A percentile compares a stretch with the other conserved stretches of the same genome.
Conservation (phyloP, 2,113 vertebrate genomes). For the Desmodus rotundus region DNA sequence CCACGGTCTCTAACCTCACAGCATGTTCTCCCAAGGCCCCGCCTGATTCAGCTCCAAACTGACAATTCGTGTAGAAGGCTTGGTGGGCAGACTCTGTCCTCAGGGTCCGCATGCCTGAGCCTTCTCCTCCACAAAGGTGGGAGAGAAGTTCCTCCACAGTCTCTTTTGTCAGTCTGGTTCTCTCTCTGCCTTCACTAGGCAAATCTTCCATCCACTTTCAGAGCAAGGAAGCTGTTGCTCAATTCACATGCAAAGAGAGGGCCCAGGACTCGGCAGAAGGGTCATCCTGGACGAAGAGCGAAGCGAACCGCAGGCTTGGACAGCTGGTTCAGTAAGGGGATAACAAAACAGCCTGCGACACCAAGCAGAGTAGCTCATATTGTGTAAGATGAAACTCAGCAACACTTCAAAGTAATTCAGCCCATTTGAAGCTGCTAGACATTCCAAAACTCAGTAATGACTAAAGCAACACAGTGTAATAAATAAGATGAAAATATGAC, state of each 20-base stretch:
- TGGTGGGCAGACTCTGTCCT: neutral
- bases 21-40: neutral
- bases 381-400: constrained; percentile 35
- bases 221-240: neutral
- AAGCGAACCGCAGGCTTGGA: constrained; percentile 1
- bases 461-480: constrained; percentile 34
- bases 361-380: neutral
- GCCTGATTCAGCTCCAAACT: neutral
- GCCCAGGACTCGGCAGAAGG: neutral
- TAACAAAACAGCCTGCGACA: neutral
- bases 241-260: constrained; percentile 27
- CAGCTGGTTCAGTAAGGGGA: neutral
- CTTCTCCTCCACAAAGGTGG: neutral
- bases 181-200: neutral
- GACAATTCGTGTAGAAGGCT: neutral
- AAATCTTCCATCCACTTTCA: neutral
- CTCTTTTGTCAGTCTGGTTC: neutral
- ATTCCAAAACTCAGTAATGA: constrained; percentile 49
- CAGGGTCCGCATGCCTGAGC: neutral
- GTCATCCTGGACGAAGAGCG: constrained; percentile 19
- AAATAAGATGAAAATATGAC: constrained; percentile 58
- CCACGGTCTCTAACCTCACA: neutral
- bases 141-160: neutral
- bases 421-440: constrained; percentile 53
- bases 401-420: constrained; percentile 54